Base-by-base conservation (phyloP, 2,888 invertebrate species). In the Pristionchus arcanus region DNA sequence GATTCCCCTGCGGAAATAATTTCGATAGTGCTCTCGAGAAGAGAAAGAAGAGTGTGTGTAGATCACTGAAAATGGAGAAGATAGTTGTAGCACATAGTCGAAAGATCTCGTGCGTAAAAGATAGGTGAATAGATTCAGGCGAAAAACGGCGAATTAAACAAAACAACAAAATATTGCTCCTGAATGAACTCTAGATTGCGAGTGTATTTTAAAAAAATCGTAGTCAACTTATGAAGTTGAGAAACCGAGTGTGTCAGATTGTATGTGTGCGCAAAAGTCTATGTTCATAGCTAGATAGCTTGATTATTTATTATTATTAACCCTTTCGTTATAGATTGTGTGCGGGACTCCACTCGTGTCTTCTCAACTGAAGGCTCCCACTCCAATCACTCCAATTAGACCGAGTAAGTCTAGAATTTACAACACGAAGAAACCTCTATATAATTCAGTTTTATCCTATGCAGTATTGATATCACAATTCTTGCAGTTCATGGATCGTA, bases 311-410 rank as follows among this genome's bases (percentile, higher is more conserved):
- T n/a, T n/a, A n/a, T n/a, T n/a, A n/a, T n/a, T n/a, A n/a, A 66
- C 66, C 66, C 2, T 66, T 34, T 15, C 28, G 16, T 34, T 71
- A 13, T 34, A 71, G 71, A 21, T 15, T 34, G 15, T 31, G 34
- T 71, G 31, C 13, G 34, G 34, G 71, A 71, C 28, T n/a, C 71
- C 71, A 19, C 34, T 71, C 31, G 71, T 34, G 31, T 15, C 16
- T 19, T 71, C 71, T n/a, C 71, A 34, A 31, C 11, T 34, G 71
- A 71, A 15, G 19, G 13, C 31, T 31, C 71, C 34, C 71, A 19
- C 34, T n/a, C 71, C 71, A 31, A 71, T 71, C 71, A 71, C 71
- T 2, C 71, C 71, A 31, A 71, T 71, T 16, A n/a, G 71, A 71
- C 71, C 71, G 31, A 34, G 71, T 71, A 19, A 34, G 66, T 66